These are phyloP conservation scores for Agonopterix arenella DNA, from an alignment of 2,888 invertebrate species.

Conservation along the genomic window DNA sequence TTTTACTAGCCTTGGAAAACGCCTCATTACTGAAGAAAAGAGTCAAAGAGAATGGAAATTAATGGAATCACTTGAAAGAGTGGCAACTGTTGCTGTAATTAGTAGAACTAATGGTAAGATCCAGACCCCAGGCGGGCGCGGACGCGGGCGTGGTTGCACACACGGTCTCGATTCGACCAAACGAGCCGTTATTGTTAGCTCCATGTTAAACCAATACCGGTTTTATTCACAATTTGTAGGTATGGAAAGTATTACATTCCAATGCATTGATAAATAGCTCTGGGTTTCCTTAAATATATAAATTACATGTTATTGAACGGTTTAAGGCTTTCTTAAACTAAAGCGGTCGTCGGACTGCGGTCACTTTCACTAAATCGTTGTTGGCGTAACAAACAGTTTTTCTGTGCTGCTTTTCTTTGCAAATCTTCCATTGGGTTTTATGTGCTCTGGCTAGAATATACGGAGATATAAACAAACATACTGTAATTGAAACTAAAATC, in stretches of 20 bases:
- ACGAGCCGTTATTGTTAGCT: neutral
- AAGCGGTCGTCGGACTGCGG: conserved; percentile 27
- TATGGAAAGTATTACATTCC: conserved; percentile 13
- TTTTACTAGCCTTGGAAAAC: too few species aligned
- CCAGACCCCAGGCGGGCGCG: too few species aligned
- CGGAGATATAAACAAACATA: too few species aligned
- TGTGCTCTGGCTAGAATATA: too few species aligned
- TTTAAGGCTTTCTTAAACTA: conserved; percentile 36
- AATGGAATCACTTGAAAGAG: too few species aligned
- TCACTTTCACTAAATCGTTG: conserved; percentile 53
- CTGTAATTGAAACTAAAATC: too few species aligned
- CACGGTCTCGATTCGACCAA: too few species aligned
- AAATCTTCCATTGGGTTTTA: conserved; percentile 13
- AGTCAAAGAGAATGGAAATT: too few species aligned
- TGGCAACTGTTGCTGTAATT: too few species aligned
- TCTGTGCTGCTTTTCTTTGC: conserved; percentile 46
- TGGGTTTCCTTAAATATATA: conserved; percentile 18
- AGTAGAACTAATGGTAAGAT: too few species aligned
- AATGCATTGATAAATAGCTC: conserved; percentile 14
- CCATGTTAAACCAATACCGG: conserved; percentile 4
- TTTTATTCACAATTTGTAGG: conserved; percentile 13
- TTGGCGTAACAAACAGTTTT: conserved; percentile 50
- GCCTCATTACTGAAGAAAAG: too few species aligned
- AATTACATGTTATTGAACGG: conserved; percentile 19
- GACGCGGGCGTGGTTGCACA: too few species aligned